These are phyloP conservation scores for Anastatus disparis DNA, from an alignment of 1,140 invertebrate species.

Conservation along the genomic window DNA sequence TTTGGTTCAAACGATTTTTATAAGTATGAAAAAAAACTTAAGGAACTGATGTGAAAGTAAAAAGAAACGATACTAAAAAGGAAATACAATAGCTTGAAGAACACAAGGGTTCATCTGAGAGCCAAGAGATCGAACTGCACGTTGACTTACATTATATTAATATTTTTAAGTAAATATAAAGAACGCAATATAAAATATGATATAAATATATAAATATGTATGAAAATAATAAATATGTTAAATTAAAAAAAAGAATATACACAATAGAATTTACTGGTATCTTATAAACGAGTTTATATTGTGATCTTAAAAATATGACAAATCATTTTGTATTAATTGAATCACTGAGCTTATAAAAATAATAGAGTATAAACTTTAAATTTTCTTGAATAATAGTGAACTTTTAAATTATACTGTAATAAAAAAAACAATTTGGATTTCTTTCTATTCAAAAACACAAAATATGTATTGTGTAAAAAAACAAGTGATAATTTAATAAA, in stretches of 20 bases:
- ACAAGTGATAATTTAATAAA: too few species aligned
- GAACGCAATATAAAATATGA: slow-evolving; percentile 65
- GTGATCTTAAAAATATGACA: background rate
- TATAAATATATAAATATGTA: slow-evolving; percentile 67
- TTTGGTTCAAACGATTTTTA: background rate
- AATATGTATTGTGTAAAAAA: background rate
- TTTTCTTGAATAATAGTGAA: too few species aligned
- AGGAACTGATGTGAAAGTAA: slow-evolving; percentile 35
- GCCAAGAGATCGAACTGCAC: slow-evolving; percentile 63
- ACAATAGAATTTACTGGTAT: slow-evolving; percentile 47
- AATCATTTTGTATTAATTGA: too few species aligned
- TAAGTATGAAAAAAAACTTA: slow-evolving; percentile 32
- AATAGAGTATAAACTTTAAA: too few species aligned
- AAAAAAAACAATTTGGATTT: slow-evolving; percentile 8
- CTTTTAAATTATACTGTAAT: background rate
- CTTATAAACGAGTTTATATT: background rate
- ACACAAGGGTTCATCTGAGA: slow-evolving; percentile 57
- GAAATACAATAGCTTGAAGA: slow-evolving; percentile 40
- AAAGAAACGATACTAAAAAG: slow-evolving; percentile 36
- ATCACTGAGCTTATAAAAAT: slow-evolving; percentile 42
- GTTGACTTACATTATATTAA: slow-evolving; percentile 40
- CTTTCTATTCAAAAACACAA: background rate
- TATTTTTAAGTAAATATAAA: slow-evolving; percentile 50
- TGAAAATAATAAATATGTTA: slow-evolving; percentile 67
- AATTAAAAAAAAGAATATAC: slow-evolving; percentile 65